These are phyloP conservation scores for Gorsachius magnificus DNA, from an alignment of 2,797 vertebrate species.

Conservation along the genomic window DNA sequence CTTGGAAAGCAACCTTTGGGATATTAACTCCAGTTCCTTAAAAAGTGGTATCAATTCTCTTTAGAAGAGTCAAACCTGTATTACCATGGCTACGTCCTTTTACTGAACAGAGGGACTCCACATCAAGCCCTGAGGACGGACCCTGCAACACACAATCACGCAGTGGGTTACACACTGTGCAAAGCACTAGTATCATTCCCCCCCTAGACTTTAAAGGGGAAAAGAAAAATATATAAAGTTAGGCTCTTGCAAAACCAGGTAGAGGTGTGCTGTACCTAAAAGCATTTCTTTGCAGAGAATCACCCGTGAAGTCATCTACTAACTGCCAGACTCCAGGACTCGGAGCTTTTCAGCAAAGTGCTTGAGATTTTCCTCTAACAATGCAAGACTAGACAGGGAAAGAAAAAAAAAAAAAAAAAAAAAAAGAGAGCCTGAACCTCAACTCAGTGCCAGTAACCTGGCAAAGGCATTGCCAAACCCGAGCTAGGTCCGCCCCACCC, in stretches of 20 bases:
- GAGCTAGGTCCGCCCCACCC: no score
- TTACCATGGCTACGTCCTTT: slow-evolving; percentile 54
- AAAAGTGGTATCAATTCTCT: fast-evolving
- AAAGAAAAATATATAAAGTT: not conserved
- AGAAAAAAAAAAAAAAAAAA: no score
- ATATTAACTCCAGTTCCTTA: not conserved
- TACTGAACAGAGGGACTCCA: not conserved
- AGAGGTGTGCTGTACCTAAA: fast-evolving
- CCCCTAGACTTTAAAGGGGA: not conserved
- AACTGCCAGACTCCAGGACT: not conserved
- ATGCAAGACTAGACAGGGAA: no score
- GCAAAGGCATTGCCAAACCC: no score
- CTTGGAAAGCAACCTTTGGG: not conserved
- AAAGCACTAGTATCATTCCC: fast-evolving
- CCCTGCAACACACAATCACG: not conserved
- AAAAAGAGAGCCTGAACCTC: not conserved
- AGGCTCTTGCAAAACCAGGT: not conserved
- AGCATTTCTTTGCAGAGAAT: not conserved
- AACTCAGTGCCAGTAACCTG: no score
- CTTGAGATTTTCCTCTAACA: not conserved
- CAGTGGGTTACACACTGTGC: not conserved
- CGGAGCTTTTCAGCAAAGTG: not conserved
- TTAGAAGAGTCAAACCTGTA: not conserved
- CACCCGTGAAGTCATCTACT: not conserved
- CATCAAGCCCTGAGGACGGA: not conserved